Evolutionary conservation across 1,140 invertebrate species (phyloP).

Genomic region (Orchesella cincta): DNA sequence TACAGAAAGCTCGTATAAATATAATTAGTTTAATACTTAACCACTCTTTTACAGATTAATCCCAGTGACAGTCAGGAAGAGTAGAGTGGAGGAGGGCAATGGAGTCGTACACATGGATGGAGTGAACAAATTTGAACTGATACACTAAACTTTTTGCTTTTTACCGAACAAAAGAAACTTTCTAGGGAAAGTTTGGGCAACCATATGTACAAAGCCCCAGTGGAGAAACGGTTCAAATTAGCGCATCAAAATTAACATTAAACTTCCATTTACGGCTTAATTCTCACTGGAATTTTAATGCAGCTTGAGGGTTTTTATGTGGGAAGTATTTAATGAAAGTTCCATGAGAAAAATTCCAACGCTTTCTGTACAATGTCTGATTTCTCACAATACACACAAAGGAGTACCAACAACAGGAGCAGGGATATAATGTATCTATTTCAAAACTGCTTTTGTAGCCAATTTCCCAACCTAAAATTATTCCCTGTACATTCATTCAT

Average conservation of each 20-base stretch:
- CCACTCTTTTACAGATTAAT: background rate
- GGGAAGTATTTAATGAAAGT: background rate
- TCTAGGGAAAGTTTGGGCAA: background rate
- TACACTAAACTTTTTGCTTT: background rate
- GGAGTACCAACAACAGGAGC: too few species aligned
- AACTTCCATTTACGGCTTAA: conserved; percentile 24
- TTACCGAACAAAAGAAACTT: background rate
- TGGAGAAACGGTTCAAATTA: conserved; percentile 1
- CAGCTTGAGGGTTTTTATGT: conserved; percentile 25
- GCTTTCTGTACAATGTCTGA: too few species aligned
- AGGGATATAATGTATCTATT: too few species aligned
- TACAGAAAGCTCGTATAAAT: background rate
- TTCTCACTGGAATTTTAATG: conserved; percentile 16
- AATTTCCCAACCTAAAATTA: too few species aligned
- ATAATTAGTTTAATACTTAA: too few species aligned
- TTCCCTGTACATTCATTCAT: too few species aligned
- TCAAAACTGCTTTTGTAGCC: too few species aligned
- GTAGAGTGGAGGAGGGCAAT: background rate
- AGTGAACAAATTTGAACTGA: background rate
- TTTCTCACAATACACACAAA: too few species aligned
- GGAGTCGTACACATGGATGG: background rate
- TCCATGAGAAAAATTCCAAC: background rate
- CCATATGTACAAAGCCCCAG: background rate
- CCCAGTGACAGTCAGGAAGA: background rate
- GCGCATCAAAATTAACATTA: conserved; percentile 12